A percentile compares a stretch with the other conserved stretches of the same genome.
These are phyloP conservation scores for Neelides folsomi DNA, from an alignment of 2,888 invertebrate species.

Conservation along the genomic window DNA sequence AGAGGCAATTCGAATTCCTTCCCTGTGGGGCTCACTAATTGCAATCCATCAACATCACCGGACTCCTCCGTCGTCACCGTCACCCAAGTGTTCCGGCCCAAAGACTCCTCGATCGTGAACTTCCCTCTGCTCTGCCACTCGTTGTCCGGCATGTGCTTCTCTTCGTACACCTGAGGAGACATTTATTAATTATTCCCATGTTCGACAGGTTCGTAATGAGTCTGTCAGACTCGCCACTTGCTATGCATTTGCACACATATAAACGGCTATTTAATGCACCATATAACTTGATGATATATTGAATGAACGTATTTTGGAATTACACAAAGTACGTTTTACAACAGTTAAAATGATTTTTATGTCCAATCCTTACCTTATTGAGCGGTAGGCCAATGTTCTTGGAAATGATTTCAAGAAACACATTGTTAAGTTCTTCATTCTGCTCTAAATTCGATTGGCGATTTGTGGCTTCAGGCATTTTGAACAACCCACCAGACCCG, in stretches of 20 bases:
- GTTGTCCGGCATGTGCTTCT: conserved; percentile 30
- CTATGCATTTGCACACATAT: too few relatives aligned
- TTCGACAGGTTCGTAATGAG: not conserved
- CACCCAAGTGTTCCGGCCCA: conserved; percentile 33
- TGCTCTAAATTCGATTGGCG: conserved; percentile 30
- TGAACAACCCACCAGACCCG: conserved; percentile 27
- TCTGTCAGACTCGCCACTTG: too few relatives aligned
- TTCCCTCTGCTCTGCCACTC: conserved; percentile 32
- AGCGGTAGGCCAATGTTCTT: conserved; percentile 31
- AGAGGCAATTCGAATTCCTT: conserved; percentile 33
- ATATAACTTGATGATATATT: too few relatives aligned
- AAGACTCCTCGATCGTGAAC: conserved; percentile 32
- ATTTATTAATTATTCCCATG: not conserved
- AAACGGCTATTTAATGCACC: too few relatives aligned
- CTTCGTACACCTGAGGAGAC: conserved; percentile 25
- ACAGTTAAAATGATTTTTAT: too few relatives aligned
- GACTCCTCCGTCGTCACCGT: conserved; percentile 32
- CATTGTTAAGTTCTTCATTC: conserved; percentile 29
- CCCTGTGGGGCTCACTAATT: conserved; percentile 33
- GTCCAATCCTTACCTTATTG: conserved; percentile 21
- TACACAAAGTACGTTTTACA: too few relatives aligned
- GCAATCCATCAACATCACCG: conserved; percentile 34
- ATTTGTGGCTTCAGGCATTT: conserved; percentile 25
- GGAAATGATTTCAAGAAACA: conserved; percentile 30
- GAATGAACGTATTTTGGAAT: too few relatives aligned